Evolutionary conservation across 2,888 invertebrate genomes (phyloP).

Genomic region (Phrixothrix hirtus): DNA sequence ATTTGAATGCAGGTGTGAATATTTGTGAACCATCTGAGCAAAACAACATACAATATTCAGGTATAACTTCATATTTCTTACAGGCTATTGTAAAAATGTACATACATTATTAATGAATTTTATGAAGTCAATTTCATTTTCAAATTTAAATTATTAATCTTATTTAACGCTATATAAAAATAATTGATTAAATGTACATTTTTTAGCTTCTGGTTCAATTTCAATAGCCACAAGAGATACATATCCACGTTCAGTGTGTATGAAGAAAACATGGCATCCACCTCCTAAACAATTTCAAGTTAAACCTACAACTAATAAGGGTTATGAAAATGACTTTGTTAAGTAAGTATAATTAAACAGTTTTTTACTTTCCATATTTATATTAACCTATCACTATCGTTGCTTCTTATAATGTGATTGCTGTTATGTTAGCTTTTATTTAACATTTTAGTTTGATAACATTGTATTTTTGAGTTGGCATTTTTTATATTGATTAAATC

Average conservation of each 20-base stretch:
- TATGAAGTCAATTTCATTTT: not conserved
- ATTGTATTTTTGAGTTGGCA: no score
- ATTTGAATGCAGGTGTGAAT: constrained; percentile 36
- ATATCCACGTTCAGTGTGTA: constrained; percentile 46
- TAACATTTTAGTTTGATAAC: no score
- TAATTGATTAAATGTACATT: no score
- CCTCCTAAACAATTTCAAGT: constrained; percentile 41
- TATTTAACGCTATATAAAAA: no score
- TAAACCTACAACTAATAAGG: constrained; percentile 40
- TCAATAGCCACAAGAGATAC: constrained; percentile 51
- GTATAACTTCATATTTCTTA: constrained; percentile 41
- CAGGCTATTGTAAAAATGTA: constrained; percentile 40
- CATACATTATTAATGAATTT: constrained; percentile 22
- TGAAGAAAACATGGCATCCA: constrained; percentile 46
- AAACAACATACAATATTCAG: constrained; percentile 46
- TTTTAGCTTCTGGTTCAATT: constrained; percentile 54
- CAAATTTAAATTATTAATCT: no score
- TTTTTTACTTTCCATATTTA: no score
- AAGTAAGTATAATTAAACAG: constrained; percentile 33
- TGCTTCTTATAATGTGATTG: no score
- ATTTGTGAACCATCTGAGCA: constrained; percentile 35
- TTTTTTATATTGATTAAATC: no score
- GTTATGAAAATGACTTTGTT: constrained; percentile 37
- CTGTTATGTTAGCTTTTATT: no score
- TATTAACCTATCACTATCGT: no score